Evolutionary conservation across 2,797 vertebrate species (phyloP).

Genomic region (Philypnodon macrostomus): DNA sequence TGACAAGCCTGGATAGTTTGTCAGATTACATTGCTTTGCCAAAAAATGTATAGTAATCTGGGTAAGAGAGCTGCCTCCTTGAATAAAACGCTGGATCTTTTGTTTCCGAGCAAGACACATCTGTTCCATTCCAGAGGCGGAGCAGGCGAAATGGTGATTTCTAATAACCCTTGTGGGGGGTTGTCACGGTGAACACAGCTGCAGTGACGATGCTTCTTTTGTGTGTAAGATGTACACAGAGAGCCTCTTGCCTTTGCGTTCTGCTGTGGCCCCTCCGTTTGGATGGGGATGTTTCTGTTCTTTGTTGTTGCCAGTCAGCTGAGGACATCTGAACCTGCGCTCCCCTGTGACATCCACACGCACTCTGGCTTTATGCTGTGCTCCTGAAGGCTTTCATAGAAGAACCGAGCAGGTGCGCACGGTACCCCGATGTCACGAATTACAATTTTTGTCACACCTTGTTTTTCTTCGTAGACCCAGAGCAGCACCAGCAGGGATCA

Average conservation of each 20-base stretch:
- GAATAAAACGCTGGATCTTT: constrained; percentile 4
- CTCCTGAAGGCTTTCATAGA: constrained; percentile 18
- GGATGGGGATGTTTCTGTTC: constrained; percentile 4
- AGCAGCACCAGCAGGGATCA: constrained; percentile 9
- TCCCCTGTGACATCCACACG: constrained; percentile 14
- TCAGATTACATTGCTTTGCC: constrained; percentile 28
- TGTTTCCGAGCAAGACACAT: constrained; percentile 7
- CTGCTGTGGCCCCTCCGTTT: neutral
- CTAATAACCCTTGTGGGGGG: constrained; percentile 21
- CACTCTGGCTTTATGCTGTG: constrained; percentile 10
- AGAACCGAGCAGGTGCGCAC: constrained; percentile 12
- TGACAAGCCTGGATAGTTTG: constrained; percentile 10
- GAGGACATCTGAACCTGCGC: constrained; percentile 7
- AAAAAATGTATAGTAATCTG: constrained; percentile 20
- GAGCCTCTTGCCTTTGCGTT: neutral
- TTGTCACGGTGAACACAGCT: constrained; percentile 27
- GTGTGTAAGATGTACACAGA: constrained; percentile 13
- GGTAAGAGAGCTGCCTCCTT: neutral
- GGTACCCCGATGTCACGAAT: constrained; percentile 27
- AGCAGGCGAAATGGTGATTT: constrained; percentile 4
- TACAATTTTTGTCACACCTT: constrained; percentile 39
- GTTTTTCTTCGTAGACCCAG: neutral
- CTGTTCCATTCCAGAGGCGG: constrained; percentile 2
- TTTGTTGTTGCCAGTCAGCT: constrained; percentile 19
- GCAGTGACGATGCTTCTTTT: constrained; percentile 24